Percentiles rank a stretch among this genome's conserved stretches.
phyloP scores from a whole-genome alignment of 30 jellyfish, hydroid and myxozoan species.

The Mastigias papua region DNA sequence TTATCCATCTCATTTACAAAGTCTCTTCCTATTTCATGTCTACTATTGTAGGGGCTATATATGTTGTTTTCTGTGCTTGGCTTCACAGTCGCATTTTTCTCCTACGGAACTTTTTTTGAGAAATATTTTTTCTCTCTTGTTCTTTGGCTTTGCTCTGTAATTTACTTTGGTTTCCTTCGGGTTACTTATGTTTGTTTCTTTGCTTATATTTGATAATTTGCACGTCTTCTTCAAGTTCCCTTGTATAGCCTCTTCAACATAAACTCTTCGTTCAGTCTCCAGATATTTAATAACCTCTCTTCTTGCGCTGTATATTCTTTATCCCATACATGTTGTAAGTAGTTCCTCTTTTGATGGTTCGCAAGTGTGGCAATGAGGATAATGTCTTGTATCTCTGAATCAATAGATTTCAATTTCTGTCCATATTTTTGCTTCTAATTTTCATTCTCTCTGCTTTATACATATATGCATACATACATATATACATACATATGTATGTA shows the following conservation, averaged over 20 bases:
- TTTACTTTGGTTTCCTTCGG: neutral
- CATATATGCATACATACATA: too few relatives aligned
- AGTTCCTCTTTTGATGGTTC: constrained; percentile 7
- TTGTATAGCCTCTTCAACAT: neutral
- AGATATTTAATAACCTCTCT: neutral
- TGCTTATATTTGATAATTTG: neutral
- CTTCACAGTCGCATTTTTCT: neutral
- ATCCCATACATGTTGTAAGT: constrained; percentile 3
- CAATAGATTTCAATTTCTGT: neutral
- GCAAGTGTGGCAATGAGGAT: constrained; percentile 22
- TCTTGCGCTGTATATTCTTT: constrained; percentile 3
- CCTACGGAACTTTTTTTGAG: neutral
- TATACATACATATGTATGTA: too few relatives aligned
- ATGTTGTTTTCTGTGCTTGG: neutral
- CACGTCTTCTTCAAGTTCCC: neutral
- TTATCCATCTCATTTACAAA: neutral
- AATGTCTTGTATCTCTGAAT: constrained; percentile 4
- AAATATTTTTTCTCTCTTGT: neutral
- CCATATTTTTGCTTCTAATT: constrained; percentile 3
- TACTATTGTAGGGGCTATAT: neutral
- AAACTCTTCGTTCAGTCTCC: constrained; percentile 4
- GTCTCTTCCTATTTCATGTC: neutral
- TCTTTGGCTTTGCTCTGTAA: neutral
- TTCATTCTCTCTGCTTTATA: neutral
- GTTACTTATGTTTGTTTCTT: neutral